Base-by-base conservation (phyloP, 2,797 vertebrate species). In the Poecilia gillii region DNA sequence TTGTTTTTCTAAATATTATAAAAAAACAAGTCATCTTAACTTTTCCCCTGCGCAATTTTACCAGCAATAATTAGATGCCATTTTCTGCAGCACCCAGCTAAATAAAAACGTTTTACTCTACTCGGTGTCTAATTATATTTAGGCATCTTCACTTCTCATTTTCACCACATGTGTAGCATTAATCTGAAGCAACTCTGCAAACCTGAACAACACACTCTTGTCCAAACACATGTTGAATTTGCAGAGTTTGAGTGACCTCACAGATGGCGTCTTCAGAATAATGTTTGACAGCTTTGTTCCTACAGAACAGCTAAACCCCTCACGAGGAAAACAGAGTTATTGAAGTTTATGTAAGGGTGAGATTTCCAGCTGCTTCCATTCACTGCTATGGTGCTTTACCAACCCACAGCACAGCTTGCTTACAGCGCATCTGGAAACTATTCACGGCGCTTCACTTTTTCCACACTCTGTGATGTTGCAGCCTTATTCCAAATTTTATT, bases 321-420 rank as follows among this genome's bases (percentile, higher is more conserved):
- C n/a, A 59, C 0, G 55, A 18, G 14, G 16, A 64, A 33, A 64
- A 18, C 14, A 31, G 55, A 28, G 55, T 57, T n/a, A 59, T 59
- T 59, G 12, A 28, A 59, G 11, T 59, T 6, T 59, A 36, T 33
- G 13, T 64, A 8, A 31, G 16, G 31, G 11, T 64, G 7, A 64
- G 59, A 64, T 64, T 64, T 33, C 28, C 59, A 64, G 31, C 28
- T 64, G 59, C 59, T 64, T 64, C 59, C 59, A 64, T 64, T 64
- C 59, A 64, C 31, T 64, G 59, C 31, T 64, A 33, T 31, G 25
- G 59, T 64, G 31, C 59, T 64, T 64, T 18, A 59, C 55, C n/a
- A 28, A 59, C n/a, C 55, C 55, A 59, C 55, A 57, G 55, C n/a
- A 28, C 12, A 28, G 55, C 25, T 28, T 57, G 55, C 11, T 59